Evolutionary conservation across 2,113 vertebrate species (phyloP).

Genomic region (Poecilia latipinna): DNA sequence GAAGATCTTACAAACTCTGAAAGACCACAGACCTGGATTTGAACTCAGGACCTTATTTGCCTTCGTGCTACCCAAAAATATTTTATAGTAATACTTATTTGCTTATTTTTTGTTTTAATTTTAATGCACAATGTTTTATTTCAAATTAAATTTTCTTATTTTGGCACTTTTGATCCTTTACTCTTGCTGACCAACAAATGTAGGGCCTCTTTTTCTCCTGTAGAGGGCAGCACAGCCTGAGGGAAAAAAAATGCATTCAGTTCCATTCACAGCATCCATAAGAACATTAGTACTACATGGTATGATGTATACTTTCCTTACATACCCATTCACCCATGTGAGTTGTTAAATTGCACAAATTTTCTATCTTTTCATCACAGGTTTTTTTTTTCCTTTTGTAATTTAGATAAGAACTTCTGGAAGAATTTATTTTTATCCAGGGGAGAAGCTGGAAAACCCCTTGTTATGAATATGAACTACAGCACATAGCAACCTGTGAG

Average conservation of each 20-base stretch:
- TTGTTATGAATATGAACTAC: conserved; percentile 37
- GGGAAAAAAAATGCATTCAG: background rate
- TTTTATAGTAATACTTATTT: too few relatives aligned
- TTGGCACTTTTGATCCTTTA: background rate
- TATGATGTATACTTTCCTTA: background rate
- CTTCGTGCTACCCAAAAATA: too few relatives aligned
- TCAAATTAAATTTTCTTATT: background rate
- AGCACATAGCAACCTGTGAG: conserved; percentile 38
- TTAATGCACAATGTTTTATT: background rate
- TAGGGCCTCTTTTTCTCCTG: conserved; percentile 39
- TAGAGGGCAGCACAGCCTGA: conserved; percentile 62
- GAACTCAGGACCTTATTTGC: too few relatives aligned
- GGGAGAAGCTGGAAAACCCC: conserved; percentile 22
- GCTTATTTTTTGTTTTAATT: background rate
- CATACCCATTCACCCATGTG: background rate
- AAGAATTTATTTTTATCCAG: conserved; percentile 3
- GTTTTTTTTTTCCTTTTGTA: too few relatives aligned
- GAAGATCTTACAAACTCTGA: too few relatives aligned
- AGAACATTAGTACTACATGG: background rate
- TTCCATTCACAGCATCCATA: conserved; percentile 23
- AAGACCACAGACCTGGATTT: too few relatives aligned
- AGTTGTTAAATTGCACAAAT: background rate
- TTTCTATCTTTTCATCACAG: background rate
- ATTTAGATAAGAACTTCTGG: background rate
- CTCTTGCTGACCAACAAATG: conserved; percentile 10